Evolutionary conservation across 2,797 vertebrate species (phyloP), one percentile per base, ranked within the genome.

Genomic region (Meriones psammophilus): DNA sequence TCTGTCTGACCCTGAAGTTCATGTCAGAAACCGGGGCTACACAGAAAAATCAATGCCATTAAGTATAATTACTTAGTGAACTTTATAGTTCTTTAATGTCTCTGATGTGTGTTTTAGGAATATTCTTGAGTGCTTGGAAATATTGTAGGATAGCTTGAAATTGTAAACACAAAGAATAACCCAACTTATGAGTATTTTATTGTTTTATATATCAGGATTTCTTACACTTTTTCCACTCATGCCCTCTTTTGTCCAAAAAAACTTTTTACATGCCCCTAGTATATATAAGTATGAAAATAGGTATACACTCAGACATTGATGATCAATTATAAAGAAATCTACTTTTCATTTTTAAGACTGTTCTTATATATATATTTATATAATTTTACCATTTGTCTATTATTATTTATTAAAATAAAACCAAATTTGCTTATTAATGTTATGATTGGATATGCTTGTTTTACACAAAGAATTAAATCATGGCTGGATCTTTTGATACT

Each of bases 21-120:
- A 46, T 86, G 15, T 94, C 60, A 96, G 64, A 86, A 88, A 94
- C 79, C 87, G 85, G 77, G 36, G 50, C 94, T 79, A 56, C 24
- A 26, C 87, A 62, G 62, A 39, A 83, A 84, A 93, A 54, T 71
- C 88, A 83, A 86, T 60, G 22, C 60, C 60, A 69, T 13, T 30
- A 81, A 62, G 54, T 50, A 83, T 39, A 56, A 89, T 78, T 78
- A 69, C 13, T 88, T 91, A 85, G 54, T 90, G 88, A 94, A 73
- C 93, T 95, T 92, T 0, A 2, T 85, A 77, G 42, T 96, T 76
- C 15, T 66, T 66, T 81, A 85, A 80, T 68, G 92, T 50, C 76
- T 39, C n/a, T 73, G 4, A 66, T 87, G 50, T 50, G 50, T 50
- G 50, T 50, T 50, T 50, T 50, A 50, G 50, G 50, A 50, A 39